These are phyloP conservation scores for Luehdorfia chinensis DNA, from an alignment of 1,140 invertebrate species.

Conservation along the genomic window DNA sequence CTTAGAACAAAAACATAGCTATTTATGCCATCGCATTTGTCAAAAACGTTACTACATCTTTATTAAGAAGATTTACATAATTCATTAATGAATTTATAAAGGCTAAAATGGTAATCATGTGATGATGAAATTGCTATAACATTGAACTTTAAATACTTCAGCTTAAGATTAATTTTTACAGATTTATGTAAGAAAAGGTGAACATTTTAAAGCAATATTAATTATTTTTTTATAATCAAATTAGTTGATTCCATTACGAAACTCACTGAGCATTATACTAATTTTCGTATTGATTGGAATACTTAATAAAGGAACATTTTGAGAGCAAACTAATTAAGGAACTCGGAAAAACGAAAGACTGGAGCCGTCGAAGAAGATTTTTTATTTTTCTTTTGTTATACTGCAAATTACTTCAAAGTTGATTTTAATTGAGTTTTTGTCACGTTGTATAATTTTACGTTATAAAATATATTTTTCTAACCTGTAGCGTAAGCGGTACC, in stretches of 20 bases:
- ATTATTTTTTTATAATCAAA: slow-evolving; percentile 10
- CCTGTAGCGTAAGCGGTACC: too few species aligned
- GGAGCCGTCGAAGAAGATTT: slow-evolving; percentile 9
- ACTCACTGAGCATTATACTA: slow-evolving; percentile 9
- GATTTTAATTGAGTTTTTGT: slow-evolving; percentile 12
- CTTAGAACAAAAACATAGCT: too few species aligned
- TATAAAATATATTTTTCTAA: too few species aligned
- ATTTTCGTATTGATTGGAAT: slow-evolving; percentile 17
- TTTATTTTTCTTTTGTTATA: slow-evolving; percentile 8
- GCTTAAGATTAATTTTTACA: too few species aligned
- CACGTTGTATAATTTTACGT: not conserved
- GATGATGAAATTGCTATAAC: too few species aligned
- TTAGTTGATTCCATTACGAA: slow-evolving; percentile 14
- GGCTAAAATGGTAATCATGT: too few species aligned
- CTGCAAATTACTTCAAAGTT: slow-evolving; percentile 5
- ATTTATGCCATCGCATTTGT: too few species aligned
- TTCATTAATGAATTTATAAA: too few species aligned
- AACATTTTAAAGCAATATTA: not conserved
- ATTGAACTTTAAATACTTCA: too few species aligned
- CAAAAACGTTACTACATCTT: too few species aligned
- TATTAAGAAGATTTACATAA: too few species aligned
- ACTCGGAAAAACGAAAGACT: slow-evolving; percentile 14
- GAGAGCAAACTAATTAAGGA: slow-evolving; percentile 17
- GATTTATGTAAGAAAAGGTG: not conserved
- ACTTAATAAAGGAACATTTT: slow-evolving; percentile 17